A percentile compares a stretch with the other conserved stretches of the same genome.
Evolutionary conservation across 1,140 invertebrate species (phyloP).

Genomic region (Euura saliciscinereae): DNA sequence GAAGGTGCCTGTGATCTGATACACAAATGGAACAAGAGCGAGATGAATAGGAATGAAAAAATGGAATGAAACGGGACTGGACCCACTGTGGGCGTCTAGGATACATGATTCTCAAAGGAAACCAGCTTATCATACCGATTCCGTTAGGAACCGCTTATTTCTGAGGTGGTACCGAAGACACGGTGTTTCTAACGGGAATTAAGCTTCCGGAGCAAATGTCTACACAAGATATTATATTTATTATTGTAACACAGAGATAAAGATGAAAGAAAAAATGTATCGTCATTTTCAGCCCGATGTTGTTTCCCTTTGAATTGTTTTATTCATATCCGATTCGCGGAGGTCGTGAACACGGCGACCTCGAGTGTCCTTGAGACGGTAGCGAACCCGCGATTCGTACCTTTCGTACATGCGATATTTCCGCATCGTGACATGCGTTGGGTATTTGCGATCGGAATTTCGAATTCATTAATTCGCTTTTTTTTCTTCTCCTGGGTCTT

Average conservation of each 20-base stretch:
- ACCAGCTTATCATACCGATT: too few relatives aligned
- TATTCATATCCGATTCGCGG: background rate
- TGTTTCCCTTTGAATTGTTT: background rate
- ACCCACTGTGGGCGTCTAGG: background rate
- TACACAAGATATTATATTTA: background rate
- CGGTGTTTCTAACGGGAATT: too few relatives aligned
- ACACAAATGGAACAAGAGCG: background rate
- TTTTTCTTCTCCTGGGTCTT: too few relatives aligned
- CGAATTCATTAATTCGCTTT: too few relatives aligned
- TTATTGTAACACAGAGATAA: too few relatives aligned
- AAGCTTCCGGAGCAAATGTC: background rate
- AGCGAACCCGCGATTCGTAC: background rate
- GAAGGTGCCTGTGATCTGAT: background rate
- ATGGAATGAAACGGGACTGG: background rate
- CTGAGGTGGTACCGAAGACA: too few relatives aligned
- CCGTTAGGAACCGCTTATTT: too few relatives aligned
- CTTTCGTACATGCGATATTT: background rate
- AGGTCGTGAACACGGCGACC: background rate
- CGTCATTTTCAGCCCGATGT: background rate
- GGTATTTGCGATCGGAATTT: too few relatives aligned
- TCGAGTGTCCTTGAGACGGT: background rate
- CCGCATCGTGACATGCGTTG: too few relatives aligned
- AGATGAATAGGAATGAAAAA: background rate
- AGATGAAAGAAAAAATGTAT: background rate
- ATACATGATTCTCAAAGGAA: too few relatives aligned